Base-by-base conservation (phyloP, 2,113 vertebrate genomes). In the Corvus cornix region DNA sequence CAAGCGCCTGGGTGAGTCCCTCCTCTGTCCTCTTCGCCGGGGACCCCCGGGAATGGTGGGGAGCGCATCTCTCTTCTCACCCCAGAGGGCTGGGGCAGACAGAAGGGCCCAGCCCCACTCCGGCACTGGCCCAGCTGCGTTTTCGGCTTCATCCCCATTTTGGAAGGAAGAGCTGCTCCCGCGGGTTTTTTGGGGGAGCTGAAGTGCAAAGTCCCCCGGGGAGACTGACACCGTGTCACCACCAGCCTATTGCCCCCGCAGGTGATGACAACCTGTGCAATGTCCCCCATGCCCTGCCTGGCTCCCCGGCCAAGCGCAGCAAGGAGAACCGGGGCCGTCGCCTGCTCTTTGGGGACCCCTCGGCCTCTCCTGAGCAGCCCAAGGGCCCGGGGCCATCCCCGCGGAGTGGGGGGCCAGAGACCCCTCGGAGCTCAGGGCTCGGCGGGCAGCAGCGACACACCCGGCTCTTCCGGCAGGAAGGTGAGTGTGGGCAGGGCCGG, bases 201-300 rank as follows among this genome's bases (percentile, higher is more conserved):
- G 64, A 49, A 46, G 37, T 7, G 1, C 0, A 9, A 59, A 69
- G 15, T 28, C 35, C 52, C 31, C 16, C 1, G 2, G 33, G 53
- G 31, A 16, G 12, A 20, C 19, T 0, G 1, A 4, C 3, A 1
- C 17, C 0, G 3, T 6, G n/a, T 76, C 7, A n/a, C 20, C 4
- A 26, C n/a, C 55, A n/a, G 3, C 35, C 30, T 55, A 2, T 89
- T 52, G 12, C 11, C 62, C 16, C 89, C 9, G 22, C 89, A 99
- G 99, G 98, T 23, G 99, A 98, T 7, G 99, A 99, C 31, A 99
- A 99, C 51, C 94, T 98, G 37, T 99, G 99, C 96, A 99, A 99
- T 62, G 81, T 98, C 13, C 97, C 97, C 14, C 78, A 46, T 1
- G n/a, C 93, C n/a, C 51, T 97, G 52, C 68, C 94, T 41, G 98